Conservation (phyloP, 30 jellyfish, hydroid and myxozoan genomes). For the Aurelia sp. region DNA sequence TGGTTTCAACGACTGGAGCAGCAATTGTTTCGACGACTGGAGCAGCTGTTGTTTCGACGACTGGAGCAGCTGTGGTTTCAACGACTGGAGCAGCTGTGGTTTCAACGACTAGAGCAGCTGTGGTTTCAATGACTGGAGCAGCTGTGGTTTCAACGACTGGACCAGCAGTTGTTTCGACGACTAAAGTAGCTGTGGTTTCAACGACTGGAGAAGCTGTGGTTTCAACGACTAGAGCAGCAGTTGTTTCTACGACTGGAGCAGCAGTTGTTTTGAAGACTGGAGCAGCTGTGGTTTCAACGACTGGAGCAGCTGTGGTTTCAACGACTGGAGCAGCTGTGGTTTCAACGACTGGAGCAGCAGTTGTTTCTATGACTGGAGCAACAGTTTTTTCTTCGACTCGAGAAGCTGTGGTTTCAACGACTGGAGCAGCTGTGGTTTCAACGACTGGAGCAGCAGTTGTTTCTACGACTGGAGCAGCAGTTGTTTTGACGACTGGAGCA, state of each 20-base stretch:
- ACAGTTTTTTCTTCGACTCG: slow-evolving; percentile 32
- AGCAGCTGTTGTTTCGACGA: slow-evolving; percentile 29
- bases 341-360: slow-evolving; percentile 20
- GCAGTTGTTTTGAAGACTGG: slow-evolving; percentile 2
- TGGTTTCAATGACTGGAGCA: slow-evolving; percentile 6
- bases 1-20: not conserved
- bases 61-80: slow-evolving; percentile 23
- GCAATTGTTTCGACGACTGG: slow-evolving; percentile 43
- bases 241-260: slow-evolving; percentile 7
- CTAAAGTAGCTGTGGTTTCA: slow-evolving; percentile 7
- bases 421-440: slow-evolving; percentile 39
- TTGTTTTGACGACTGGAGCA: slow-evolving; percentile 55
- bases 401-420: slow-evolving; percentile 17
- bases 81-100: slow-evolving; percentile 37
- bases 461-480: slow-evolving; percentile 68
- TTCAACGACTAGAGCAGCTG: slow-evolving; percentile 6
- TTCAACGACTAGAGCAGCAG: slow-evolving; percentile 20
- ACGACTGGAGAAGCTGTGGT: slow-evolving; percentile 29
- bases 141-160: slow-evolving; percentile 25
- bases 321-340: slow-evolving; percentile 19
- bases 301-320: slow-evolving; percentile 13
- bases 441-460: slow-evolving; percentile 27
- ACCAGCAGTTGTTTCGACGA: slow-evolving; percentile 12
- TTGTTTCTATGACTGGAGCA: slow-evolving; percentile 16
- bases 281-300: not conserved